A percentile compares a stretch with the other conserved stretches of the same genome.
phyloP scores from a whole-genome alignment of 2,797 vertebrate genomes.

The Sebastes oblongus region DNA sequence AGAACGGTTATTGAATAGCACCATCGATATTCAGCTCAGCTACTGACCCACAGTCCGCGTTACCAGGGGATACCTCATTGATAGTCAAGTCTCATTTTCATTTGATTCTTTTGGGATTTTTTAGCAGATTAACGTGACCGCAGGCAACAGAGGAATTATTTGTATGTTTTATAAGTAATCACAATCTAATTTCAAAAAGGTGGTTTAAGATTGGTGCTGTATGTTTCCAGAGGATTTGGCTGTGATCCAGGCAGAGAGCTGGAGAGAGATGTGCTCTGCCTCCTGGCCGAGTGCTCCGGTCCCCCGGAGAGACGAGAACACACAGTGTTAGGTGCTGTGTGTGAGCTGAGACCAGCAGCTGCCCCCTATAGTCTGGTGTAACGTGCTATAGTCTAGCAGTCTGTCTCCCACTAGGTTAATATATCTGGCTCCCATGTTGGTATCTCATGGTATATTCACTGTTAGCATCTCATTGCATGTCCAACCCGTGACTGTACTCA shows the following conservation, averaged over 20 bases:
- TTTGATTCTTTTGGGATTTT: conserved; percentile 14
- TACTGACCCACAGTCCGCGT: conserved; percentile 34
- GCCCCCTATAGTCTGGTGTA: conserved; percentile 28
- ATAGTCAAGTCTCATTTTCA: conserved; percentile 33
- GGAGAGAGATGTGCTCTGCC: conserved; percentile 30
- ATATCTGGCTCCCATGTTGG: background rate
- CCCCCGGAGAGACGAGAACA: conserved; percentile 41
- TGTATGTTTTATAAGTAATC: conserved; percentile 1
- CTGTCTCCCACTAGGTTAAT: background rate
- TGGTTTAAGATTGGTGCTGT: background rate
- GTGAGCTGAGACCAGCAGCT: conserved; percentile 54
- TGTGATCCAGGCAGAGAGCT: conserved; percentile 19
- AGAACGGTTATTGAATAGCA: conserved; percentile 41
- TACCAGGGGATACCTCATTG: conserved; percentile 48
- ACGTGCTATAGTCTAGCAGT: conserved; percentile 14
- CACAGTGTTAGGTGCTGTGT: conserved; percentile 36
- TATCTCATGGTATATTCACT: background rate
- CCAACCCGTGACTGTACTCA: background rate
- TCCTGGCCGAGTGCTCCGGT: conserved; percentile 34
- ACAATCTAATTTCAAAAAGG: background rate
- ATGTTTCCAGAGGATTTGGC: conserved; percentile 21
- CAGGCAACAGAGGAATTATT: background rate
- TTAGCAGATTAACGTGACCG: background rate
- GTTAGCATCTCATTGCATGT: background rate
- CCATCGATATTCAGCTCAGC: conserved; percentile 76